Evolutionary conservation across 1,140 invertebrate genomes (phyloP).

Genomic region (Bombus huntii): DNA sequence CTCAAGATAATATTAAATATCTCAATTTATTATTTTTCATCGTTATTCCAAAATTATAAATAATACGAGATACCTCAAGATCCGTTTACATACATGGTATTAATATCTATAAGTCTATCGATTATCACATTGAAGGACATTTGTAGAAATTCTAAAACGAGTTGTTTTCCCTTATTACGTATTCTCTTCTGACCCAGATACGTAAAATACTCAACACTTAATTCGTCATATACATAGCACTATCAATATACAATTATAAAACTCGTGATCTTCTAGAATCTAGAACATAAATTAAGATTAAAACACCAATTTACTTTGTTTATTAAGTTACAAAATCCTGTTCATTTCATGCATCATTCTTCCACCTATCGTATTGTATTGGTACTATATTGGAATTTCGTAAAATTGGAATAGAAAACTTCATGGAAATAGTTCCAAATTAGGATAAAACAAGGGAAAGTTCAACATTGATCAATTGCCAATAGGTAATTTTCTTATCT

Average conservation of each 20-base stretch:
- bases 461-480: too few relatives aligned
- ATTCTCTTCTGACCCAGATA: not conserved
- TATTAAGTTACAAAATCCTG: too few relatives aligned
- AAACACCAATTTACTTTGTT: constrained; percentile 4
- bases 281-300: not conserved
- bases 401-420: too few relatives aligned
- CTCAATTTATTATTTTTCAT: not conserved
- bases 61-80: not conserved
- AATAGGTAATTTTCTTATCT: too few relatives aligned
- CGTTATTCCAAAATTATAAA: not conserved
- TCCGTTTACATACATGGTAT: not conserved
- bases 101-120: not conserved
- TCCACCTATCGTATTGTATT: not conserved
- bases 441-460: too few relatives aligned
- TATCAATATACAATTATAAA: not conserved
- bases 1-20: too few relatives aligned
- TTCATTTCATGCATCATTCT: not conserved
- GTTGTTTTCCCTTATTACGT: not conserved
- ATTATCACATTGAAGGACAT: not conserved
- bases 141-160: not conserved
- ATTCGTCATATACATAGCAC: not conserved
- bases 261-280: not conserved
- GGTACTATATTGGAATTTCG: too few relatives aligned
- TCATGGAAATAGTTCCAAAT: too few relatives aligned
- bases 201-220: not conserved